phyloP scores from a whole-genome alignment of 2,888 invertebrate species.

The Megaustenia siamemsis region DNA sequence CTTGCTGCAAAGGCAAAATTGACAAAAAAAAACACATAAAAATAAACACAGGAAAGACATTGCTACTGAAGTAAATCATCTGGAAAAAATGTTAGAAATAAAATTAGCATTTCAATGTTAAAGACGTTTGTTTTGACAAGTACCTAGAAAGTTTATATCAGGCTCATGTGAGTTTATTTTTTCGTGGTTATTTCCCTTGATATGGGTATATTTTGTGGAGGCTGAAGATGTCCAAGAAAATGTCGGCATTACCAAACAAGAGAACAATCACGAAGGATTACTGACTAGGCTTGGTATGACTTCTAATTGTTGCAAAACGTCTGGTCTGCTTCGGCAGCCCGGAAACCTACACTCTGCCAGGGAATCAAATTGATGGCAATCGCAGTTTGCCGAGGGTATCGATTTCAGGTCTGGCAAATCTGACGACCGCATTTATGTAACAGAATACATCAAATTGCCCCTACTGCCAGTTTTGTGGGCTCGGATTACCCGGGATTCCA shows the following conservation, averaged over 20 bases:
- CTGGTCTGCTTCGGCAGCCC: neutral
- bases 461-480: constrained; percentile 28
- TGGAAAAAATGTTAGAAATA: no score
- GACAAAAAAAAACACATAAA: no score
- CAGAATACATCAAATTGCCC: constrained; percentile 31
- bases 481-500: constrained; percentile 27
- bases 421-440: constrained; percentile 42
- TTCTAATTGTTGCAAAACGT: constrained; percentile 25
- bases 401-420: constrained; percentile 25
- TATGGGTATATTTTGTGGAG: no score
- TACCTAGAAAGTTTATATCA: no score
- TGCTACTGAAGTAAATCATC: no score
- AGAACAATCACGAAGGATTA: neutral
- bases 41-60: no score
- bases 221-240: neutral
- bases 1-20: no score
- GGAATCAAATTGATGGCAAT: constrained; percentile 42
- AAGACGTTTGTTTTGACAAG: no score
- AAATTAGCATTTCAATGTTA: no score
- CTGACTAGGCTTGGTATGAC: neutral
- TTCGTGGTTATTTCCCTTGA: no score
- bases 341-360: constrained; percentile 31
- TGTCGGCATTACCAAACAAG: neutral
- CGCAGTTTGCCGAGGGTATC: constrained; percentile 5
- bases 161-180: no score